Evolutionary conservation across 2,113 vertebrate genomes (phyloP).

Genomic region (Pyrgilauda ruficollis): DNA sequence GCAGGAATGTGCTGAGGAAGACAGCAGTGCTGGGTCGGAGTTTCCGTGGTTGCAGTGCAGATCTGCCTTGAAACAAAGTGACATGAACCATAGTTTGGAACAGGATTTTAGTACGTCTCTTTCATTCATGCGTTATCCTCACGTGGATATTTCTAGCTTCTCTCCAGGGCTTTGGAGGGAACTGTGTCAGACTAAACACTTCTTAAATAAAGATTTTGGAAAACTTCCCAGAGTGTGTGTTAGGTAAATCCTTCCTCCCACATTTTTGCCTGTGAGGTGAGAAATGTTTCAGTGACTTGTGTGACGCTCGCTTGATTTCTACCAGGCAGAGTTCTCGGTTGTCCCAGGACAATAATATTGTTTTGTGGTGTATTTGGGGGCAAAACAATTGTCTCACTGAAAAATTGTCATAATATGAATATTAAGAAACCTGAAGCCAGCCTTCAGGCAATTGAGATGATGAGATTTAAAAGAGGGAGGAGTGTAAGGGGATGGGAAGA

Average conservation of each 20-base stretch:
- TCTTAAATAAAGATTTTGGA: slow-evolving; percentile 47
- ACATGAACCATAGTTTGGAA: not conserved
- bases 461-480: not conserved
- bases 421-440: not conserved
- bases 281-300: slow-evolving; percentile 28
- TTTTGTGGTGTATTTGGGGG: not conserved
- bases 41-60: not conserved
- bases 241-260: slow-evolving; percentile 32
- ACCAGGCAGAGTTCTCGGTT: not conserved
- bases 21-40: not conserved
- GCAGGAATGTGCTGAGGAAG: slow-evolving; percentile 33
- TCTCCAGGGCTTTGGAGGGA: slow-evolving; percentile 13
- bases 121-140: not conserved
- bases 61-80: not conserved
- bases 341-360: not conserved
- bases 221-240: slow-evolving; percentile 5
- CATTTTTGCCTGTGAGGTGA: not conserved
- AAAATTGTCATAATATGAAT: not conserved
- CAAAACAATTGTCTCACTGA: not conserved
- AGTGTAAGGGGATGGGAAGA: too few species aligned
- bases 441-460: not conserved
- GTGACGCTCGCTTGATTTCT: not conserved
- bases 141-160: not conserved
- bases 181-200: slow-evolving; percentile 52
- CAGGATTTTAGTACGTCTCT: not conserved